These are phyloP conservation scores for Adrianichthys oophorus DNA, from an alignment of 2,797 vertebrate genomes.

Conservation along the genomic window DNA sequence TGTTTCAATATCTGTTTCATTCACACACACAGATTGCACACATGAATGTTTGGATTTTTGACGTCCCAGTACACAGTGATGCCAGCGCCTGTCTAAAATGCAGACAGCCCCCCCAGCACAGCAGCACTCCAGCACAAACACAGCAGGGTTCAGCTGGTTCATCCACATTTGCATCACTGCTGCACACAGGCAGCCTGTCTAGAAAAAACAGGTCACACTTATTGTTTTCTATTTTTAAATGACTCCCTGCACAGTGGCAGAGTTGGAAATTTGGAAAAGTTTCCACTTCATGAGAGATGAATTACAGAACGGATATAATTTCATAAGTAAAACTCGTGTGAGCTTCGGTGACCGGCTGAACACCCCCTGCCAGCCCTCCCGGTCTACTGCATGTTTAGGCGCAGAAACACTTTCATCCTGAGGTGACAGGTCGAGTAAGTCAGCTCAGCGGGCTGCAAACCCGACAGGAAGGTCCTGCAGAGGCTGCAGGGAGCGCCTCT, in stretches of 20 bases:
- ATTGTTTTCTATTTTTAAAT: slow-evolving; percentile 16
- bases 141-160: slow-evolving; percentile 35
- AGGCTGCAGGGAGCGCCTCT: slow-evolving; percentile 9
- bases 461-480: slow-evolving; percentile 34
- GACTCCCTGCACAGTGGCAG: not conserved
- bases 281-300: not conserved
- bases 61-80: not conserved
- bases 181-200: slow-evolving; percentile 9
- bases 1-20: not conserved
- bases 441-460: slow-evolving; percentile 46
- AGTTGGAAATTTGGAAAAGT: no score
- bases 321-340: slow-evolving; percentile 1
- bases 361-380: slow-evolving; percentile 7
- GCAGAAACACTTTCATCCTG: slow-evolving; percentile 1
- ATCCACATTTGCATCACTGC: slow-evolving; percentile 7
- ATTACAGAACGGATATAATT: no score
- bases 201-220: slow-evolving; percentile 35
- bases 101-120: slow-evolving; percentile 9
- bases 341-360: slow-evolving; percentile 29
- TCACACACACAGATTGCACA: not conserved
- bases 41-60: not conserved
- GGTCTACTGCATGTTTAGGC: slow-evolving; percentile 22
- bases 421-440: slow-evolving; percentile 35
- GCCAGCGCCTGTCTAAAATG: not conserved
- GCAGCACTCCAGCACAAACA: slow-evolving; percentile 8